Evolutionary conservation across 1,140 invertebrate genomes (phyloP).

Genomic region (Hylyphantes graminicola): DNA sequence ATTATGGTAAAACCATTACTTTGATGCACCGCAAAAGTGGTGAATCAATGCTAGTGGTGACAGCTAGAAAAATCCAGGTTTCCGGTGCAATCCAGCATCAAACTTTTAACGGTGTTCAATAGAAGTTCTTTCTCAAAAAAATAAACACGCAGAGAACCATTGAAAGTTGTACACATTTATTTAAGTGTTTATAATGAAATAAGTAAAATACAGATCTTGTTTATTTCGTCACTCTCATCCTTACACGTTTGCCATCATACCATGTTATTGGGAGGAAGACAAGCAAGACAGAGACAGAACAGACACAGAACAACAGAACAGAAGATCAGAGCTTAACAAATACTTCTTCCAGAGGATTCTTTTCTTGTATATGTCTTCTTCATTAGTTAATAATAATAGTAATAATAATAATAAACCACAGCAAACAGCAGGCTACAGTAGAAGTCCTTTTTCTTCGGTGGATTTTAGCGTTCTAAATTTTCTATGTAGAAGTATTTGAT

Average conservation of each 20-base stretch:
- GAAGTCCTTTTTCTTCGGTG: constrained; percentile 46
- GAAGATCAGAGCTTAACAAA: constrained; percentile 41
- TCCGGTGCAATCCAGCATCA: too few species aligned
- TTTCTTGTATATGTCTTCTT: neutral
- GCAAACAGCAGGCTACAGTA: constrained; percentile 9
- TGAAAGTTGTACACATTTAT: constrained; percentile 48
- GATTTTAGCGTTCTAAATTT: neutral
- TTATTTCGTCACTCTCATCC: neutral
- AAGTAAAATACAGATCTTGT: constrained; percentile 58
- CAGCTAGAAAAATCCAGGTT: too few species aligned
- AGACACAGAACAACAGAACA: constrained; percentile 23
- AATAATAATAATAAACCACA: neutral
- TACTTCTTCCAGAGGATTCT: constrained; percentile 33
- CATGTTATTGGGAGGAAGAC: neutral
- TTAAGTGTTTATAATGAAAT: constrained; percentile 31
- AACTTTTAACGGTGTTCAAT: too few species aligned
- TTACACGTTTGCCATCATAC: constrained; percentile 1
- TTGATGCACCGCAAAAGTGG: too few species aligned
- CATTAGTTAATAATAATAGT: too few species aligned
- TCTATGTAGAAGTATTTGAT: constrained; percentile 54
- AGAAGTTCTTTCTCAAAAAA: too few species aligned
- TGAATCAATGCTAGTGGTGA: too few species aligned
- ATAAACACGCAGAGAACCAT: neutral
- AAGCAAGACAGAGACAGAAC: neutral
- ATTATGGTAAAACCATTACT: too few species aligned